Evolutionary conservation across 1,140 invertebrate species (phyloP).

Genomic region (Phenacoccus solenopsis): DNA sequence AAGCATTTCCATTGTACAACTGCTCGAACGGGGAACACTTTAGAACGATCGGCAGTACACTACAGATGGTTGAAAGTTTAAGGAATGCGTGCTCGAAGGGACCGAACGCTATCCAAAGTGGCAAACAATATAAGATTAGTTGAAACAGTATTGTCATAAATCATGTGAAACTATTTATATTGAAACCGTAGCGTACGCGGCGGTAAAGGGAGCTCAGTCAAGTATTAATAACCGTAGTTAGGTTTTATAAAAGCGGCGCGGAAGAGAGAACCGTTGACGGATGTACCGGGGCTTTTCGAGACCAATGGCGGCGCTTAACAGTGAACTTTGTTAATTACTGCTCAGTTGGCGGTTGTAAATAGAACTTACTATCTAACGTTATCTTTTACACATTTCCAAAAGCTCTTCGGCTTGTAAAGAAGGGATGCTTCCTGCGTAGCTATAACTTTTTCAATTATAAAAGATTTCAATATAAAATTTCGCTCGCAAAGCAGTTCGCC

Average conservation of each 20-base stretch:
- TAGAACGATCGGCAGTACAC: not conserved
- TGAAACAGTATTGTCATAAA: slow-evolving; percentile 15
- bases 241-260: not conserved
- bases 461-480: slow-evolving; percentile 4
- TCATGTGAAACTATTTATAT: slow-evolving; percentile 17
- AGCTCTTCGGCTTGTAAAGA: not conserved
- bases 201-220: not conserved
- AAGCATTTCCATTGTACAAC: not conserved
- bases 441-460: not conserved
- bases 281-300: not conserved
- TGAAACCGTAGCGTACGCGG: not conserved
- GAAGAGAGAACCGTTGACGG: not conserved
- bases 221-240: slow-evolving; percentile 13
- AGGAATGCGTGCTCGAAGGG: not conserved
- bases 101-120: not conserved
- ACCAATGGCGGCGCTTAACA: not conserved
- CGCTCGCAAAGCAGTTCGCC: not conserved
- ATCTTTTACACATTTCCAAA: slow-evolving; percentile 11
- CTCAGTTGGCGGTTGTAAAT: slow-evolving; percentile 13
- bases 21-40: not conserved
- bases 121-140: slow-evolving; percentile 14
- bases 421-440: not conserved
- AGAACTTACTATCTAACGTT: slow-evolving; percentile 6
- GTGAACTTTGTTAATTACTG: slow-evolving; percentile 18
- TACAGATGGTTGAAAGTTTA: slow-evolving; percentile 7